Base-by-base conservation (phyloP, 1,140 invertebrate genomes). In the Plectrocnemia conspersa region DNA sequence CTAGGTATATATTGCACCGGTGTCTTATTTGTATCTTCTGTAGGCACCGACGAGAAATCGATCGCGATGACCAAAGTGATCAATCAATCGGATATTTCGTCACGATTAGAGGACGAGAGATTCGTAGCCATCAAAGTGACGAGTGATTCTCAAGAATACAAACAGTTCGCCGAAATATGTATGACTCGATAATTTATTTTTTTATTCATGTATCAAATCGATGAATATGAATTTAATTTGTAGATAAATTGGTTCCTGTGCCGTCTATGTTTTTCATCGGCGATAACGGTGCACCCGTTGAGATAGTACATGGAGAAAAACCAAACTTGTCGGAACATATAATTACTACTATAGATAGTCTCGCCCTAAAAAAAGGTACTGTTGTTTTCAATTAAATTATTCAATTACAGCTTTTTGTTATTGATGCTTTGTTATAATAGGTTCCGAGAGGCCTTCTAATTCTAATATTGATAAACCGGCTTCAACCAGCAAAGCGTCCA, bases 241-340 rank as follows among this genome's bases (percentile, higher is more conserved):
- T 63, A 91, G 89, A 91, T 77, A 86, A 89, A 73, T 72, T 91
- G 50, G 83, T 90, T 23, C 81, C 87, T 22, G 77, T 91, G 16
- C 90, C 90, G 25, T 89, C 88, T 0, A 66, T 89, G n/a, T 93
- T 87, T 71, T 92, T 92, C 65, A 92, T 93, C 67, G 86, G 85
- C 5, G 73, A 81, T 23, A 81, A 83, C 72, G 89, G 89, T 1
- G 73, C 77, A 13, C 87, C 89, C 0, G 62, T 91, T 54, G 87
- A 91, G 68, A 80, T 91, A 15, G 77, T 89, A 22, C 84, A 79
- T 27, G 85, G 84, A 10, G 71, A 68, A 5, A 64, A 74, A 29
- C 42, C 46, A 0, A 13, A 25, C 7, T 45, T 23, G 15, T 19
- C 32, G 13, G 22, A 24, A 25, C 21, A 18, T 11, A 42, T 58